A percentile compares a stretch with the other conserved stretches of the same genome.
Evolutionary conservation across 2,113 vertebrate genomes (phyloP).

Genomic region (Centropus unirufus): DNA sequence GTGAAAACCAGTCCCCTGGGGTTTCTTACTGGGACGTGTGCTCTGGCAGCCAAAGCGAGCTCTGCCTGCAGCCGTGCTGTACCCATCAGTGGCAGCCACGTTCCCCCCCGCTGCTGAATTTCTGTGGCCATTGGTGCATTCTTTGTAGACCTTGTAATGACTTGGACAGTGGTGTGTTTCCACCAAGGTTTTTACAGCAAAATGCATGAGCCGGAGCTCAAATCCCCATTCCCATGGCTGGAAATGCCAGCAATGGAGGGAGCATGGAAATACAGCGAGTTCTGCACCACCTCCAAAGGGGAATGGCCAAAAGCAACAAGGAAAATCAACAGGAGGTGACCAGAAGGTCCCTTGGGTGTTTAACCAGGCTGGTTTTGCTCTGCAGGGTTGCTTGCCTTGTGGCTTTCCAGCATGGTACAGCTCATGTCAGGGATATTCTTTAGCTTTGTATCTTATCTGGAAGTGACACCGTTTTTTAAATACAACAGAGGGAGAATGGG

Average conservation of each 20-base stretch:
- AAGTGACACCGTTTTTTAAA: neutral
- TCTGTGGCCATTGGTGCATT: fast-evolving
- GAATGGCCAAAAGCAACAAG: neutral
- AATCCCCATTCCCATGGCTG: neutral
- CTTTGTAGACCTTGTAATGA: neutral
- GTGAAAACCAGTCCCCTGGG: neutral
- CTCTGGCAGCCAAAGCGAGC: neutral
- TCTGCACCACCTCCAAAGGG: fast-evolving
- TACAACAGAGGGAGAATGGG: fast-evolving
- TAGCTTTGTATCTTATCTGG: neutral
- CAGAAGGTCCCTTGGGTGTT: fast-evolving
- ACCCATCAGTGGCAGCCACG: fast-evolving
- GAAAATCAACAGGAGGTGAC: fast-evolving
- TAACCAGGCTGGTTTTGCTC: neutral
- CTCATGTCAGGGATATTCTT: neutral
- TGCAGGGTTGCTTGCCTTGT: neutral
- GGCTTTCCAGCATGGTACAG: neutral
- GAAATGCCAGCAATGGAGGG: neutral
- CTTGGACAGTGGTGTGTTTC: fast-evolving
- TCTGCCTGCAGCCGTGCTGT: fast-evolving
- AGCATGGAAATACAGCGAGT: fast-evolving
- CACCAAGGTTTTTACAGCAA: fast-evolving
- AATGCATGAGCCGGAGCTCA: neutral
- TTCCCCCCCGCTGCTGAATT: neutral
- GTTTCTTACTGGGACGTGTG: neutral